A percentile compares a stretch with the other conserved stretches of the same genome.
These are phyloP conservation scores for Noctua comes DNA, from an alignment of 2,888 invertebrate genomes.

Conservation along the genomic window DNA sequence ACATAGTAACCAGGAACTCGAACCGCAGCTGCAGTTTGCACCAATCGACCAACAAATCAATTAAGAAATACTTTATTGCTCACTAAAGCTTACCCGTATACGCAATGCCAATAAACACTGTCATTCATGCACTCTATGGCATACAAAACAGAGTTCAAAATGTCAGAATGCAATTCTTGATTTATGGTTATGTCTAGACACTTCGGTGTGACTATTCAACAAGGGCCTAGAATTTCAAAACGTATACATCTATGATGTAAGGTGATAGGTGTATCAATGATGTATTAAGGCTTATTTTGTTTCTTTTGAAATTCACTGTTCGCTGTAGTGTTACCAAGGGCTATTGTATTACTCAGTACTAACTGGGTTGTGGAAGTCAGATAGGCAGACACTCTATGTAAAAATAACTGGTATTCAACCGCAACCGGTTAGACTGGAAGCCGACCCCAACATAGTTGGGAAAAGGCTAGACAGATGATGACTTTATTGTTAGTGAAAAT, in stretches of 20 bases:
- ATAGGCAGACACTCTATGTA: neutral
- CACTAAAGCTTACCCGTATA: neutral
- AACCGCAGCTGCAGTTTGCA: conserved; percentile 17
- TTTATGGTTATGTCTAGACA: conserved; percentile 21
- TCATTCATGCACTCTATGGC: conserved; percentile 15
- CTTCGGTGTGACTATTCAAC: conserved; percentile 10
- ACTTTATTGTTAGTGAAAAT: too few species aligned
- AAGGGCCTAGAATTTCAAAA: conserved; percentile 12
- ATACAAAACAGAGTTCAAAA: conserved; percentile 33
- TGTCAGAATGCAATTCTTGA: conserved; percentile 27
- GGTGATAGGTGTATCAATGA: neutral
- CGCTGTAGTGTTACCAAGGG: neutral
- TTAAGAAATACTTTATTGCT: conserved; percentile 21
- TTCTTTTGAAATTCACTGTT: neutral
- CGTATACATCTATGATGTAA: neutral
- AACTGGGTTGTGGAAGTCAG: neutral
- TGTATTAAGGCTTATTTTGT: neutral
- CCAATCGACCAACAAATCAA: conserved; percentile 8
- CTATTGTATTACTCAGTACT: neutral
- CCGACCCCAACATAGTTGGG: too few species aligned
- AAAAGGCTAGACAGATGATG: too few species aligned
- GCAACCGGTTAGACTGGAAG: too few species aligned
- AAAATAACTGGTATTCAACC: neutral
- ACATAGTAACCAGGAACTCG: conserved; percentile 5
- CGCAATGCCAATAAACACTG: conserved; percentile 17